phyloP scores from a whole-genome alignment of 2,888 invertebrate species.

The Pristionchus mayeri region DNA sequence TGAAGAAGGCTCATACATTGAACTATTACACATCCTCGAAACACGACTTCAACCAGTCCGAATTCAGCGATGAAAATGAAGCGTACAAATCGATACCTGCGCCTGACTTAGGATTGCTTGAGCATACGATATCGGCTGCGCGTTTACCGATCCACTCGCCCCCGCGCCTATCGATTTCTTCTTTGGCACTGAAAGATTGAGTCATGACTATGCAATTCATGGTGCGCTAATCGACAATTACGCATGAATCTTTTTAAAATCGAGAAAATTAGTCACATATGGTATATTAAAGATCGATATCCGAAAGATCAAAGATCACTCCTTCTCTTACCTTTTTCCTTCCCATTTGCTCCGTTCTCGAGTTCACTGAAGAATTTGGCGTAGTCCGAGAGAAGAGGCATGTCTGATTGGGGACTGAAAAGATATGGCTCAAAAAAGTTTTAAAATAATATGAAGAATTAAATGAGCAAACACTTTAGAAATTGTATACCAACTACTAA shows the following conservation, averaged over 20 bases:
- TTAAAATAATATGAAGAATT: too few relatives aligned
- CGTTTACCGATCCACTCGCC: neutral
- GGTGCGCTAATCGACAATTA: too few relatives aligned
- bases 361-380: slow-evolving; percentile 57
- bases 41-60: neutral
- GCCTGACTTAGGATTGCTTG: slow-evolving; percentile 48
- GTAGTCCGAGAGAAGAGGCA: slow-evolving; percentile 56
- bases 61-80: neutral
- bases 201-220: too few relatives aligned
- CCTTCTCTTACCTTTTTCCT: neutral
- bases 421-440: too few relatives aligned
- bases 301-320: slow-evolving; percentile 8
- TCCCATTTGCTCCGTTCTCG: slow-evolving; percentile 48
- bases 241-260: too few relatives aligned
- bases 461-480: too few relatives aligned
- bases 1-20: too few relatives aligned
- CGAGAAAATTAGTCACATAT: neutral
- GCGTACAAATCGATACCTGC: neutral
- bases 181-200: slow-evolving; percentile 50
- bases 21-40: neutral
- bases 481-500: too few relatives aligned
- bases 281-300: neutral
- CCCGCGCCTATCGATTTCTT: slow-evolving; percentile 44
- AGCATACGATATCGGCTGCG: slow-evolving; percentile 42
- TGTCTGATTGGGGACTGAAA: slow-evolving; percentile 30